Evolutionary conservation across 2,113 vertebrate genomes (phyloP).

Genomic region (Burhinus oedicnemus): DNA sequence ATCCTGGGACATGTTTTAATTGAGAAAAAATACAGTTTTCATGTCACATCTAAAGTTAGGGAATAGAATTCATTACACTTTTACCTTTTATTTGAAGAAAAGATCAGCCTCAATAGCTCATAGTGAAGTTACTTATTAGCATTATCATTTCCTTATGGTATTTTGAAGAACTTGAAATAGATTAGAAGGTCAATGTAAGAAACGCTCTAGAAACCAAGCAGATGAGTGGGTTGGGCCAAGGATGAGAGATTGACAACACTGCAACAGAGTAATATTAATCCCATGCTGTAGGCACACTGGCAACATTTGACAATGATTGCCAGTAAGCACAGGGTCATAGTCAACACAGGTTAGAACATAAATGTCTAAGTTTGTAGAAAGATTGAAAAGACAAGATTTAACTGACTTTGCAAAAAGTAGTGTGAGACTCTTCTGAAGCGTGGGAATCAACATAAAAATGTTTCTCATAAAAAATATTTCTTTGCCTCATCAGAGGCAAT

Average conservation of each 20-base stretch:
- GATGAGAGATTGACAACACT: not conserved
- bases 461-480: not conserved
- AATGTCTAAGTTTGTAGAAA: not conserved
- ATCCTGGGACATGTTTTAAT: not conserved
- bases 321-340: not conserved
- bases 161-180: not conserved
- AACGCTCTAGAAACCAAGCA: not conserved
- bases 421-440: not conserved
- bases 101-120: not conserved
- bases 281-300: not conserved
- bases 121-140: not conserved
- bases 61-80: not conserved
- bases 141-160: not conserved
- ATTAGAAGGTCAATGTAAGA: not conserved
- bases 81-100: not conserved
- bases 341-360: not conserved
- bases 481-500: not conserved
- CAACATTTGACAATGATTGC: not conserved
- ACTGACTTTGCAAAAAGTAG: not conserved
- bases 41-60: not conserved
- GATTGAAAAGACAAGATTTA: not conserved
- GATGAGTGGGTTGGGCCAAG: not conserved
- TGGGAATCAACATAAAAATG: not conserved
- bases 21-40: not conserved
- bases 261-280: not conserved